Conservation (phyloP, 2,113 vertebrate genomes). For the Phylloscopus whistleri region DNA sequence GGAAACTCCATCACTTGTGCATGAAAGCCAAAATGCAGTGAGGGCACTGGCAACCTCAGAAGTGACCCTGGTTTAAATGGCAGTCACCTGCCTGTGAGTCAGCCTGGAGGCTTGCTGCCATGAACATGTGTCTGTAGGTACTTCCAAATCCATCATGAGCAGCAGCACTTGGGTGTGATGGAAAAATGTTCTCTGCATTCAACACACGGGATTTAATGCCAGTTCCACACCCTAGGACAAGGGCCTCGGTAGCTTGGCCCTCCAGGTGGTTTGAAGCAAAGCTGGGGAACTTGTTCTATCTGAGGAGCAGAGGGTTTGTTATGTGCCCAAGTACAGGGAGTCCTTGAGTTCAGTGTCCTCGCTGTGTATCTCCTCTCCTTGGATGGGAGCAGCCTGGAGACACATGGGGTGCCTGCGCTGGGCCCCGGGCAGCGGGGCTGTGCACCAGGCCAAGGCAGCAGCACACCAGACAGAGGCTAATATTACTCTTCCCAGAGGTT, state of each 20-base stretch:
- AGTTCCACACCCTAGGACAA: background rate
- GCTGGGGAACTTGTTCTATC: background rate
- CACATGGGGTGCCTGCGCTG: rapidly evolving
- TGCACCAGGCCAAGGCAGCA: background rate
- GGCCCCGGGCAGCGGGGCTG: background rate
- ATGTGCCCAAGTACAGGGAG: rapidly evolving
- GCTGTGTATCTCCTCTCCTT: background rate
- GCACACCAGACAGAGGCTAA: constrained; percentile 31
- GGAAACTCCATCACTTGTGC: background rate
- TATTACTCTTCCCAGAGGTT: constrained; percentile 45
- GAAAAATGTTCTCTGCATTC: background rate
- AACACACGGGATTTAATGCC: background rate
- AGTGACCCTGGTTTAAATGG: background rate
- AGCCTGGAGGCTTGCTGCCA: background rate
- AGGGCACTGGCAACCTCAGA: background rate
- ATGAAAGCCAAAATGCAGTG: background rate
- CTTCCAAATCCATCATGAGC: background rate
- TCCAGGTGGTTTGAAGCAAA: background rate
- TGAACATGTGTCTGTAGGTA: background rate
- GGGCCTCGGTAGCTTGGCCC: rapidly evolving
- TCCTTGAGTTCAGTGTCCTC: background rate
- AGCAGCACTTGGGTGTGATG: background rate
- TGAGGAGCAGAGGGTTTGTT: background rate
- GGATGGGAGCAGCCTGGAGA: background rate
- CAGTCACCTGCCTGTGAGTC: background rate